Percentiles rank a stretch among this genome's conserved stretches.
These are phyloP conservation scores for Clarias pachynema DNA, from an alignment of 2,797 vertebrate species.

Conservation along the genomic window DNA sequence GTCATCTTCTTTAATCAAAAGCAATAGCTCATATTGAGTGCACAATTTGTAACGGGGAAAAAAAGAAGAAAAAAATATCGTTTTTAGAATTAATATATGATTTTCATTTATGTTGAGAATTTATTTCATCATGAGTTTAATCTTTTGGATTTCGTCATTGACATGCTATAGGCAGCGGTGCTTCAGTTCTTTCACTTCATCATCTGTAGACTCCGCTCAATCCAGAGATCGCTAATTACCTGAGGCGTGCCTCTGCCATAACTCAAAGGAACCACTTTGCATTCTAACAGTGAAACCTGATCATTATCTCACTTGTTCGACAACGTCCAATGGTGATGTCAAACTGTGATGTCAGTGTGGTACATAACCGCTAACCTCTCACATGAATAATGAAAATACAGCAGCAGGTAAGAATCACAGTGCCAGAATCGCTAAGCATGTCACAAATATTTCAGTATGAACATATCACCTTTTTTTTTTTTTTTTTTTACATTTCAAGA, in stretches of 20 bases:
- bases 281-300: background rate
- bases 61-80: background rate
- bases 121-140: background rate
- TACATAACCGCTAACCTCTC: background rate
- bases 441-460: background rate
- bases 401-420: background rate
- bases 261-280: background rate
- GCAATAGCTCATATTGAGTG: background rate
- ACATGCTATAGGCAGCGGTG: background rate
- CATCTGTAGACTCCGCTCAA: background rate
- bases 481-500: background rate
- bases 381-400: background rate
- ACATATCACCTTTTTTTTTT: background rate
- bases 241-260: background rate
- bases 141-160: background rate
- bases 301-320: background rate
- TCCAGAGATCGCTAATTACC: background rate
- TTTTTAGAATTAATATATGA: background rate
- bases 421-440: background rate
- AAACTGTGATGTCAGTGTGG: background rate
- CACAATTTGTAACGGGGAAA: background rate
- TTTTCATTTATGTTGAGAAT: background rate
- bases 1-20: conserved; percentile 18
- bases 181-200: background rate
- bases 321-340: too few species aligned